Evolutionary conservation across 1,140 invertebrate species (phyloP), one percentile per base, ranked within the genome.

Genomic region (Drosophila rhopaloa): DNA sequence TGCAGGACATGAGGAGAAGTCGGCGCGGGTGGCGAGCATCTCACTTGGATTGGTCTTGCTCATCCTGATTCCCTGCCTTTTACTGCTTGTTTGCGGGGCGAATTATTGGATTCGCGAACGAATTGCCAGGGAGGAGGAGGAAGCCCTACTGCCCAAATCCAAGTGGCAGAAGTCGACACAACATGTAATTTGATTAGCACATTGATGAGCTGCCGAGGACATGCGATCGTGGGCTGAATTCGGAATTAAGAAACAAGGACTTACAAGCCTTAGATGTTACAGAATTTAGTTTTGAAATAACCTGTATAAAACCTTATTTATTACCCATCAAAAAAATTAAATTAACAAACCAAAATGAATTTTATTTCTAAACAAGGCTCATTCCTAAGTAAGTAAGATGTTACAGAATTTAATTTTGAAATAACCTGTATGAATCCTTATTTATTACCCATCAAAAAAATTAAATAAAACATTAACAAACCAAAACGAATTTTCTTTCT

Each of bases 1-100:
- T 73, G 67, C 93, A 97, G 96, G 96, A 91, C 94, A 96, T 72
- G 95, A 97, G 89, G 96, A 97, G 91, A 96, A 96, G 88, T 96
- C 96, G 37, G 94, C 95, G 4, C 94, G 95, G 41, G 95, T 96
- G 76, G 95, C 96, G 3, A 96, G 96, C 24, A 93, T 96, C n/a
- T 96, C 96, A 5, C 94, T 95, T 78, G 96, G 96, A 50, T 95
- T 97, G 78, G 95, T 97, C 61, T 91, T 96, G 16, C 95, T 95
- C 16, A 94, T 96, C 24, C 93, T 98, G 71, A 92, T 97, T 59
- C 97, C 97, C 0, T 93, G 97, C 29, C 78, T 97, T 11, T 91
- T 97, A 48, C 89, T 96, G 3, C 93, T 97, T 29, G 93, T 96
- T 54, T 97, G 96, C 79, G 92, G 95, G 38, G 95, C 85, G 55